These are phyloP conservation scores for Diabrotica undecimpunctata DNA, from an alignment of 1,140 invertebrate genomes.

Conservation along the genomic window DNA sequence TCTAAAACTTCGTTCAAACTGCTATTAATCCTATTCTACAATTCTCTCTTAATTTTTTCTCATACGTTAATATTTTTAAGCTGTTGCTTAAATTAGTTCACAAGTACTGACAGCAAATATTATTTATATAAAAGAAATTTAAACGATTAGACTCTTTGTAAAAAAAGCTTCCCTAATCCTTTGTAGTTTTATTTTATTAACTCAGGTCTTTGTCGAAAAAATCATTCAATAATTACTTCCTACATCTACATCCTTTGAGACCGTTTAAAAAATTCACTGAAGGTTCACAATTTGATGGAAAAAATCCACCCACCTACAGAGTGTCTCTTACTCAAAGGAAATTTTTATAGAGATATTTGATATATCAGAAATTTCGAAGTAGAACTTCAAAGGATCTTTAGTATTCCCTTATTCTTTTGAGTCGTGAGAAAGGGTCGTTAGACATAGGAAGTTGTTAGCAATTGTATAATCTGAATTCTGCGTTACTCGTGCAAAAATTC, in stretches of 20 bases:
- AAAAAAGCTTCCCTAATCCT: too few species aligned
- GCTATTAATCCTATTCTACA: too few species aligned
- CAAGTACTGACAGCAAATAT: too few species aligned
- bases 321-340: neutral
- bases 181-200: too few species aligned
- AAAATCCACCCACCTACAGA: neutral
- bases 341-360: constrained; percentile 1
- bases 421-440: neutral
- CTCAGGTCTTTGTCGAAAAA: too few species aligned
- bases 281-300: constrained; percentile 2
- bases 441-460: constrained; percentile 2
- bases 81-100: too few species aligned
- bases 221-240: neutral
- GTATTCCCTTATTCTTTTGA: constrained; percentile 1
- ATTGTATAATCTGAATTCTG: neutral
- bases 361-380: constrained; percentile 1
- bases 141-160: too few species aligned
- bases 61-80: too few species aligned
- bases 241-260: neutral
- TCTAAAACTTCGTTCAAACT: too few species aligned
- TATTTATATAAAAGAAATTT: too few species aligned
- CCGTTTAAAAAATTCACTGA: neutral
- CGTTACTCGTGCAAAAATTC: neutral
- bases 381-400: neutral
- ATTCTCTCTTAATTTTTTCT: too few species aligned